Evolutionary conservation across 2,113 vertebrate species (phyloP), one percentile per base, ranked within the genome.

Genomic region (Gadus macrocephalus): DNA sequence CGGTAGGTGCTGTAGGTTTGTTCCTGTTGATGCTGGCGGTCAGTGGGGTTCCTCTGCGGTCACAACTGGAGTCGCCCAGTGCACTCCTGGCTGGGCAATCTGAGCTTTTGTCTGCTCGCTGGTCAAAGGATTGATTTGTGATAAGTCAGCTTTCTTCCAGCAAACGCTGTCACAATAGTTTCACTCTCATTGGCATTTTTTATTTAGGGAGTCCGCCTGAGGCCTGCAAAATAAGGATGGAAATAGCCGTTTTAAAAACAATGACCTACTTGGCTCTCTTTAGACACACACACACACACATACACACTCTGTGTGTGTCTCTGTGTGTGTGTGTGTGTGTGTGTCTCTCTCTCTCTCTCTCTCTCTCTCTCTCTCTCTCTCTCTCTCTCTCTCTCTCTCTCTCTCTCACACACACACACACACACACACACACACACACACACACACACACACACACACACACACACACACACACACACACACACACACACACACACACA

Each of bases 191-290:
- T 78, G 84, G 84, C 91, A 91, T 87, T 78, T 76, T 79, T 76
- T 79, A 83, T 86, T 88, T 79, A 86, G 89, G 83, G 86, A 87
- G 81, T 89, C 86, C 89, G 87, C 84, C 77, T 70, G 25, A 79
- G 67, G 80, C 87, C 89, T 90, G 83, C 76, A 78, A 63, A 80
- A 80, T 53, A 55, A 78, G 31, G 71, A 35, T 63, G 56, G 28
- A 42, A 63, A 72, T 64, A 27, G n/a, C 28, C 78, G 35, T 67
- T 60, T 49, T 19, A 60, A 64, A 75, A 62, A 69, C 55, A 65
- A 42, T 49, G 28, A 62, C 66, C 49, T 60, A 64, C 42, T 12
- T 67, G 56, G 15, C 67, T 67, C 42, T 59, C 17, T 62, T 1
- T 59, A 15, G n/a, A 53, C 27, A 42, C 25, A 69, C 25, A 61